phyloP scores from a whole-genome alignment of 1,140 invertebrate genomes.

The Andrena cerasifolii region DNA sequence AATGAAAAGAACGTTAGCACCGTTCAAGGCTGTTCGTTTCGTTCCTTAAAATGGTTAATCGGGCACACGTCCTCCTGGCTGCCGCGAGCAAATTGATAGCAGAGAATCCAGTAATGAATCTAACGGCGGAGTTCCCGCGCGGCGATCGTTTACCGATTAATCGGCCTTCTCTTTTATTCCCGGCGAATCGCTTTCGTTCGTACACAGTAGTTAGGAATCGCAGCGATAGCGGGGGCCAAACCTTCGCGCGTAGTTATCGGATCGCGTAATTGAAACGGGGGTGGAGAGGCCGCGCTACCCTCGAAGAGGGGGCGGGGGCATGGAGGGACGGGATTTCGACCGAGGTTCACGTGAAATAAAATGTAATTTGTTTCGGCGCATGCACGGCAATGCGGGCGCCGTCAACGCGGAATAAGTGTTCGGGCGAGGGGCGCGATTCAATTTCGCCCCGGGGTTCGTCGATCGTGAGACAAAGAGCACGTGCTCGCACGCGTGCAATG shows the following conservation, averaged over 20 bases:
- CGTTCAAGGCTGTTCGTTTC: no score
- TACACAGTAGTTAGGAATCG: constrained; percentile 6
- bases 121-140: no score
- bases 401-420: constrained; percentile 34
- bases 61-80: no score
- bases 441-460: constrained; percentile 28
- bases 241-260: constrained; percentile 2
- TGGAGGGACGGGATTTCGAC: not conserved
- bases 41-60: no score
- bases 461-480: constrained; percentile 37
- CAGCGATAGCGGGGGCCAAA: not conserved
- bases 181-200: not conserved
- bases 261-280: constrained; percentile 19
- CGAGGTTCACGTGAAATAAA: constrained; percentile 30
- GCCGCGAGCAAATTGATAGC: no score
- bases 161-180: not conserved
- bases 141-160: not conserved
- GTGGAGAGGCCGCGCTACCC: not conserved
- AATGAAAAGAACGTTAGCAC: no score
- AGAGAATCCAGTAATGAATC: no score
- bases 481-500: not conserved
- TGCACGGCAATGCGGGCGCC: constrained; percentile 10
- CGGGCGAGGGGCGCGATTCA: constrained; percentile 25
- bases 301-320: not conserved
- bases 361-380: constrained; percentile 28